A percentile compares a stretch with the other conserved stretches of the same genome.
These are phyloP conservation scores for Phasia obesa DNA, from an alignment of 2,888 invertebrate genomes.

Conservation along the genomic window DNA sequence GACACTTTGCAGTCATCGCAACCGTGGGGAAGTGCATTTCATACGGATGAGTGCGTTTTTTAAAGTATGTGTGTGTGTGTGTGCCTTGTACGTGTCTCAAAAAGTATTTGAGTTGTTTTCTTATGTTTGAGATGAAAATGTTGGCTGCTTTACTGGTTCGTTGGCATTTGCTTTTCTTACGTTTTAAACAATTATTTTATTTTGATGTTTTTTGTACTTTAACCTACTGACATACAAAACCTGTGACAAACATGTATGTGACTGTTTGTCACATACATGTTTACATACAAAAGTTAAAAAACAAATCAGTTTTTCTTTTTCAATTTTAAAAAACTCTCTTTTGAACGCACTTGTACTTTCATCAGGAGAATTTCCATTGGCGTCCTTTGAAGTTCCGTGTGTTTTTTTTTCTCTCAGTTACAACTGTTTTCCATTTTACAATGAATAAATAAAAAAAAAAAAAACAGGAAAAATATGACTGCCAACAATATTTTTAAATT, in stretches of 20 bases:
- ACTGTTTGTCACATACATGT: background rate
- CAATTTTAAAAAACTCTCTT: background rate
- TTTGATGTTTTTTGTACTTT: constrained; percentile 4
- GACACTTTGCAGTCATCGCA: too few relatives aligned
- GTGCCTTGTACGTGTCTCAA: background rate
- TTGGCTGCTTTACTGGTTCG: constrained; percentile 14
- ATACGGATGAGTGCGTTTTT: too few relatives aligned
- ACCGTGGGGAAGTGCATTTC: too few relatives aligned
- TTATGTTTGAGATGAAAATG: background rate
- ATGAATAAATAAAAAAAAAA: background rate
- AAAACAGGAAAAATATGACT: background rate
- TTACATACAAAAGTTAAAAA: background rate
- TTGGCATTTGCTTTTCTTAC: constrained; percentile 13
- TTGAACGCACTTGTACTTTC: background rate
- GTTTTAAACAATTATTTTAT: constrained; percentile 3
- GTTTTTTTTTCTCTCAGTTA: background rate
- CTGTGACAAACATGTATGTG: background rate
- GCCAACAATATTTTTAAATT: constrained; percentile 27
- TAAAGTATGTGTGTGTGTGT: background rate
- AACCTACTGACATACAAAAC: constrained; percentile 46
- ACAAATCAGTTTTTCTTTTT: background rate
- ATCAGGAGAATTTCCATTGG: background rate
- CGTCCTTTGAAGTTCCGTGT: constrained; percentile 23
- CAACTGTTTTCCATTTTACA: constrained; percentile 20
- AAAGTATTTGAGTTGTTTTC: background rate